Percentiles rank a stretch among this genome's conserved stretches.
phyloP scores from a whole-genome alignment of 2,888 invertebrate species.

The Hirtodrosophila trivittata region DNA sequence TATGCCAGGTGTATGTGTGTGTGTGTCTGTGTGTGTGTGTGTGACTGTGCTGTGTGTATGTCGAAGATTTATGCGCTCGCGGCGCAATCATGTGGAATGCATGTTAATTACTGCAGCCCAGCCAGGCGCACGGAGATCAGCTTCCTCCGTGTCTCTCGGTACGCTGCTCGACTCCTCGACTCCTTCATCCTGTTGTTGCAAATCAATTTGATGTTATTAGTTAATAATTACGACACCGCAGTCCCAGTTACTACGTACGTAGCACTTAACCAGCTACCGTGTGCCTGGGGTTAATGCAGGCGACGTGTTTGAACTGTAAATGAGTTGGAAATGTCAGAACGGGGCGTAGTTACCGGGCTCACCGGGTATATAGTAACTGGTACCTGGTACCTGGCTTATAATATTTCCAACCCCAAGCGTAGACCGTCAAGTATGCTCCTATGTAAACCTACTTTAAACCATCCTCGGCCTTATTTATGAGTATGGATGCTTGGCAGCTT shows the following conservation, averaged over 20 bases:
- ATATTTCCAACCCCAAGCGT: too few species aligned
- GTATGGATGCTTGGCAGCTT: conserved; percentile 10
- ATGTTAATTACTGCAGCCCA: conserved; percentile 72
- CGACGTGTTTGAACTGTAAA: conserved; percentile 78
- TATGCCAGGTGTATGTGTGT: conserved; percentile 10
- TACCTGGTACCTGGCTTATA: conserved; percentile 10
- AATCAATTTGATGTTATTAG: conserved; percentile 80
- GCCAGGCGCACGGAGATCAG: conserved; percentile 35
- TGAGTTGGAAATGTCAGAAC: conserved; percentile 75
- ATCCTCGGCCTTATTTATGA: conserved; percentile 63
- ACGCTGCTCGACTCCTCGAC: neutral
- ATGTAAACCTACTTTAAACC: conserved; percentile 46
- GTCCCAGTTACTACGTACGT: conserved; percentile 46
- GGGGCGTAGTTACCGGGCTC: conserved; percentile 42
- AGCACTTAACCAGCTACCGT: conserved; percentile 68
- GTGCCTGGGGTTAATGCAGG: conserved; percentile 71
- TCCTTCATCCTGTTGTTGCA: conserved; percentile 63
- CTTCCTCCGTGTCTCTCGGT: neutral
- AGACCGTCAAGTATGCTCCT: neutral
- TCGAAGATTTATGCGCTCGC: conserved; percentile 68
- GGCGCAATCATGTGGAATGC: conserved; percentile 78
- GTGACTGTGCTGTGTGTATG: neutral
- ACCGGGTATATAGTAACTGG: too few species aligned
- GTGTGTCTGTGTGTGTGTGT: conserved; percentile 5
- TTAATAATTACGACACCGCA: conserved; percentile 75